Base-by-base conservation (phyloP, 2,113 vertebrate genomes). In the Crotalus horridus region DNA sequence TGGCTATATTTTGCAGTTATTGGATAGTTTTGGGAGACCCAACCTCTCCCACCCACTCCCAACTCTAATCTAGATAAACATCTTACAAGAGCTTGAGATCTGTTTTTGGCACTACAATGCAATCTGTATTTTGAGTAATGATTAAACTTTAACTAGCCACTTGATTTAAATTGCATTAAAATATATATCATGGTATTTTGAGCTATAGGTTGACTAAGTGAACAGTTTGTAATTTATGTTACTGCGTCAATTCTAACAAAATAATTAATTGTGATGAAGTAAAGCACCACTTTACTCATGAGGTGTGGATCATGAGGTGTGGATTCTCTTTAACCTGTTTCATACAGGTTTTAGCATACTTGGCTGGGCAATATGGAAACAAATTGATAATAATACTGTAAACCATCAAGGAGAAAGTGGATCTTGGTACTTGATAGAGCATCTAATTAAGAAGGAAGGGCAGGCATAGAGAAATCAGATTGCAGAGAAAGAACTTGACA, bases 141-240 rank as follows among this genome's bases (percentile, higher is more conserved):
- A 56, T 20, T 87, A 61, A 91, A 86, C 43, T 61, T 87, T 91
- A 87, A 91, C 56, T 10, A 87, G 8, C 48, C 55, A 85, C 8
- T 91, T 91, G 43, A 85, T 61, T 81, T 81, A 56, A 54, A 85
- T 91, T 85, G 46, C 59, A 46, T 26, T 33, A 91, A 91, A 91
- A 87, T 91, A 58, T 48, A 29, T 48, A 59, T 21, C 86, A 10
- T 26, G 29, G 55, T 51, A 46, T 87, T 87, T 87, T 91, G 56
- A 39, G 48, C 55, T 59, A 87, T 61, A 64, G 39, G 20, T 91
- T 87, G 29, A 46, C 55, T 91, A 61, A 33, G 24, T 26, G 48
- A 92, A 87, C 24, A 53, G 46, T 69, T 64, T 69, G 58, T 29
- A 33, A 69, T 39, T 64, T n/a, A 24, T 92, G 39, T 92, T 88